These are phyloP conservation scores for Diplogasteroides magnus DNA, from an alignment of 1,140 invertebrate genomes.

Conservation along the genomic window DNA sequence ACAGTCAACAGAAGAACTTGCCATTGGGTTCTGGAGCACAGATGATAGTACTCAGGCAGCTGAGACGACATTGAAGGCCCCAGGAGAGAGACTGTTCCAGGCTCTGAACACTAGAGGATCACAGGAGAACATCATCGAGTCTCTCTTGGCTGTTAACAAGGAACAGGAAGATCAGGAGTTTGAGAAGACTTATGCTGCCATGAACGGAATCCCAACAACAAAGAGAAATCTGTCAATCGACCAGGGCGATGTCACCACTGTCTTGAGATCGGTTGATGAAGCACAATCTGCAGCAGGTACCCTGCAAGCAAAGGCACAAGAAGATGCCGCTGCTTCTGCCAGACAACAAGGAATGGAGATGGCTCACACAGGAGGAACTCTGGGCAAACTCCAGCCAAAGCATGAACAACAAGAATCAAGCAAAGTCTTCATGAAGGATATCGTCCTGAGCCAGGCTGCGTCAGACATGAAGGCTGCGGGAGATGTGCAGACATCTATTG, in stretches of 20 bases:
- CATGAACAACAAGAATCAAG: slow-evolving; percentile 4
- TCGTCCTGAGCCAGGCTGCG: neutral
- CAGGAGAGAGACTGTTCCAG: neutral
- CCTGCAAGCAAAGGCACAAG: too few species aligned
- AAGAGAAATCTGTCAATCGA: too few species aligned
- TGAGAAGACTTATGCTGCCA: too few species aligned
- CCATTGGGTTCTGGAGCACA: slow-evolving; percentile 11
- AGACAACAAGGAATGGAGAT: too few species aligned
- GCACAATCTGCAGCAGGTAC: too few species aligned
- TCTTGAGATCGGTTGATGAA: too few species aligned
- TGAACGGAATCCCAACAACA: too few species aligned
- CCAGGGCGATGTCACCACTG: too few species aligned
- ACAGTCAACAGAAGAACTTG: slow-evolving; percentile 8
- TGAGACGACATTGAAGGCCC: slow-evolving; percentile 10
- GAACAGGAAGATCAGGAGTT: too few species aligned
- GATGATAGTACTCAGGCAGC: neutral
- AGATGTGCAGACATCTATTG: slow-evolving; percentile 7
- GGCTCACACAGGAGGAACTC: neutral
- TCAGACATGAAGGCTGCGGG: neutral
- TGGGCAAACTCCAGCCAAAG: slow-evolving; percentile 2
- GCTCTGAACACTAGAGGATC: neutral
- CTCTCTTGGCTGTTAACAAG: too few species aligned
- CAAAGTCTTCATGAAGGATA: neutral
- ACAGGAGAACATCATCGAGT: too few species aligned
- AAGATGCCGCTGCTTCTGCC: too few species aligned